Conservation (phyloP, 1,140 invertebrate genomes). For the Drosophila orosa region DNA sequence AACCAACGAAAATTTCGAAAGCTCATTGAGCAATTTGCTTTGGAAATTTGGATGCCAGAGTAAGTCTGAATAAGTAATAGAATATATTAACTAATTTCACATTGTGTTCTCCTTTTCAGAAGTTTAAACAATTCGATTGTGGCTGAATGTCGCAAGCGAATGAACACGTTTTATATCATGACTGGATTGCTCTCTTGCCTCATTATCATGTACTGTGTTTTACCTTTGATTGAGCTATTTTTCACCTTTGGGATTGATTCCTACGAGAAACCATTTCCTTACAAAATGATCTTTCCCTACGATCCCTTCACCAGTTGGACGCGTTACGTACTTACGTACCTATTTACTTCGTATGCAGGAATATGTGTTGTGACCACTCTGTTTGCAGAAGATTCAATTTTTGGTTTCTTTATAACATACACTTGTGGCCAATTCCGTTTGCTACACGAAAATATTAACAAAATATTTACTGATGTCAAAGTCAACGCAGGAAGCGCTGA, state of each 20-base stretch:
- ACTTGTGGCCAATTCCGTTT: conserved; percentile 77
- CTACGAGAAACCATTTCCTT: conserved; percentile 74
- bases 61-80: conserved; percentile 45
- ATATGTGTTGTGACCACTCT: conserved; percentile 82
- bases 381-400: conserved; percentile 79
- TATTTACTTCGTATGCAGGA: conserved; percentile 77
- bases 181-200: conserved; percentile 65
- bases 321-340: conserved; percentile 66
- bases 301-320: conserved; percentile 62
- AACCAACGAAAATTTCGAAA: conserved; percentile 60
- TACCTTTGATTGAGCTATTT: conserved; percentile 73
- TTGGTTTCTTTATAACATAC: conserved; percentile 79
- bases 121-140: conserved; percentile 36
- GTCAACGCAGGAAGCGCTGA: not conserved
- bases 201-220: conserved; percentile 77
- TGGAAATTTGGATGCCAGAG: conserved; percentile 78
- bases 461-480: conserved; percentile 22
- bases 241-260: conserved; percentile 29
- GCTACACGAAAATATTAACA: conserved; percentile 63
- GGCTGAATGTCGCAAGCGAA: conserved; percentile 52
- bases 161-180: conserved; percentile 72
- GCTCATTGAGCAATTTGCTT: conserved; percentile 62
- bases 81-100: not conserved
- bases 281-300: conserved; percentile 79
- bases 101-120: conserved; percentile 10